phyloP scores from a whole-genome alignment of 2,113 vertebrate species.

The Ivindomyrus marchei region DNA sequence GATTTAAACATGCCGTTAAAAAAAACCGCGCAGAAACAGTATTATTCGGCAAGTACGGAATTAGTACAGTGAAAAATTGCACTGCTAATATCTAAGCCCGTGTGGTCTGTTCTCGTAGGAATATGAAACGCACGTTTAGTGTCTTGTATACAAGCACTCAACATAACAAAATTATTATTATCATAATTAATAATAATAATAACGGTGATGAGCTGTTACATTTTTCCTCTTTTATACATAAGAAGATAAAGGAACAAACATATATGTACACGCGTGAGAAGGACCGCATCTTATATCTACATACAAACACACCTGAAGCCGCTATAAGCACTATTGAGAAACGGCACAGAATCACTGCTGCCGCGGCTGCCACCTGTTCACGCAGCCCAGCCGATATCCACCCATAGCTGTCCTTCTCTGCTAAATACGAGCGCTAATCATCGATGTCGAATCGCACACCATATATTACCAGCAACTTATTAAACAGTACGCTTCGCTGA shows the following conservation, averaged over 20 bases:
- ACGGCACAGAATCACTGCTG: neutral
- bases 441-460: neutral
- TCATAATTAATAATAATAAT: neutral
- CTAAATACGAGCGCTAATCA: neutral
- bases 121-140: neutral
- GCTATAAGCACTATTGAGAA: neutral
- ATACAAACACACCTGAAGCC: neutral
- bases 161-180: neutral
- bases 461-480: neutral
- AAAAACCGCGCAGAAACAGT: neutral
- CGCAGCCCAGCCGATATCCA: neutral
- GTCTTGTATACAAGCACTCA: neutral
- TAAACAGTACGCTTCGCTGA: neutral
- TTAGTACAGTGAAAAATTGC: neutral
- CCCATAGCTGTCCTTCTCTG: neutral
- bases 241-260: neutral
- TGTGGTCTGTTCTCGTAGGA: neutral
- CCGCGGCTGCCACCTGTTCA: neutral
- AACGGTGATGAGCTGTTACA: neutral
- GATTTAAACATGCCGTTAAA: slow-evolving; percentile 32
- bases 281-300: neutral
- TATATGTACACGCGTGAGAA: neutral
- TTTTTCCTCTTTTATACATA: neutral
- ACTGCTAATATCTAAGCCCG: neutral
- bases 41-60: neutral